phyloP scores from a whole-genome alignment of 2,113 vertebrate species.

The Phylloscopus whistleri region DNA sequence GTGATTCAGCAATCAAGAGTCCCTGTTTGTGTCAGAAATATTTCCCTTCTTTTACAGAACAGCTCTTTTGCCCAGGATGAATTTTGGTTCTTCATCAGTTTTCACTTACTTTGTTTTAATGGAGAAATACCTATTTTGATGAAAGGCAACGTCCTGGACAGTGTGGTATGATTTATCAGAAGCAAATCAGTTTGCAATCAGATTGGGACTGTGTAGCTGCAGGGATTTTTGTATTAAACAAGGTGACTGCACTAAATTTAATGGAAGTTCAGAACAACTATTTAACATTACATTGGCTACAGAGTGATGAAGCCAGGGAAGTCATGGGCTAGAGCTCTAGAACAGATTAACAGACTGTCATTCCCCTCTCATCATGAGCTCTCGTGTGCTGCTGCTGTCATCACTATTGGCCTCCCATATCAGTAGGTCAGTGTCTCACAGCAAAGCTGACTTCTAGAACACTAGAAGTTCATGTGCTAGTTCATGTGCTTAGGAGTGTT shows the following conservation, averaged over 20 bases:
- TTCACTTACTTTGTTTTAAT: background rate
- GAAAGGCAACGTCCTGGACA: background rate
- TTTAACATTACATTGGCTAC: background rate
- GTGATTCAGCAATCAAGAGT: background rate
- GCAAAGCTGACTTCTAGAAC: background rate
- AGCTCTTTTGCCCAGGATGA: background rate
- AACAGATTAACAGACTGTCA: background rate
- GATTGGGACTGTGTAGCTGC: background rate
- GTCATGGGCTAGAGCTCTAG: background rate
- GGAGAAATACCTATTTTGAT: background rate
- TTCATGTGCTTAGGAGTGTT: background rate
- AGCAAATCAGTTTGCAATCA: background rate
- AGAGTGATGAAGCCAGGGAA: background rate
- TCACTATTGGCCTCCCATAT: background rate
- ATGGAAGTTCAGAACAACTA: background rate
- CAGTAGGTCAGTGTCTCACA: background rate
- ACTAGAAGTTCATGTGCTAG: background rate
- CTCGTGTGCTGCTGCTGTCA: background rate
- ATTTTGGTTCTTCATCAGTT: background rate
- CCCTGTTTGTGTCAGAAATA: background rate
- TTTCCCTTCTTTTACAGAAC: background rate
- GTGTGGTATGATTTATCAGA: background rate
- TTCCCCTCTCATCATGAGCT: background rate
- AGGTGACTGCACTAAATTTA: background rate
- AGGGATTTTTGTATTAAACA: background rate